A percentile compares a stretch with the other conserved stretches of the same genome.
Conservation (phyloP, 2,797 vertebrate genomes). For the Sylvia borin region DNA sequence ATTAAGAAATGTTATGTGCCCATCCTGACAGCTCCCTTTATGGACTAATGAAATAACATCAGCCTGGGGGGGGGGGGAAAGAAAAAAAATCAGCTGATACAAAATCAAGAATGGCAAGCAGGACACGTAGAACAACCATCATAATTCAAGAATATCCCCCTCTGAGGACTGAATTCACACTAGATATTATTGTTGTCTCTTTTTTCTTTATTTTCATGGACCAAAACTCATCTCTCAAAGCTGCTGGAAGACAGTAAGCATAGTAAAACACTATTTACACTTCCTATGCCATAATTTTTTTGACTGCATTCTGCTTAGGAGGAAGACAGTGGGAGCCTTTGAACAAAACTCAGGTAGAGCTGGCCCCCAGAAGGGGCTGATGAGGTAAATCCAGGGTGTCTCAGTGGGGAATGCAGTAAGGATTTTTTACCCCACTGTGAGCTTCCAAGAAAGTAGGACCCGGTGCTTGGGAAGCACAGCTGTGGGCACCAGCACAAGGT, state of each 20-base stretch:
- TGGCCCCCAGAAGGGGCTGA: not conserved
- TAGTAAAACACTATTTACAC: not conserved
- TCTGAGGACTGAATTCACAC: not conserved
- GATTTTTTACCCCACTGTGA: not conserved
- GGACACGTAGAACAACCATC: not conserved
- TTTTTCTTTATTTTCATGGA: not conserved
- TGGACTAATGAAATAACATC: not conserved
- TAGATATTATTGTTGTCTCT: not conserved
- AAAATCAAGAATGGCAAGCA: not conserved
- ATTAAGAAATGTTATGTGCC: not conserved
- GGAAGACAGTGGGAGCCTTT: not conserved
- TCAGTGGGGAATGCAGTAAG: not conserved
- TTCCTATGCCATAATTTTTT: fast-evolving
- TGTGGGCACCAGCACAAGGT: not conserved
- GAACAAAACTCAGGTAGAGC: not conserved
- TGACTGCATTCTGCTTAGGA: not conserved
- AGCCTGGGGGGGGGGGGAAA: not conserved
- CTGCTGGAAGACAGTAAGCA: not conserved
- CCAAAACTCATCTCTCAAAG: not conserved
- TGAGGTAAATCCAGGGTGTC: fast-evolving
- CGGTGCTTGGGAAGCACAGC: fast-evolving
- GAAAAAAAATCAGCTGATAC: not conserved
- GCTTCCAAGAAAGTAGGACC: not conserved
- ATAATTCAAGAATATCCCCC: not conserved
- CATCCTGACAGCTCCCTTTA: not conserved